Percentiles rank a stretch among this genome's conserved stretches.
Conservation (phyloP, 2,888 invertebrate genomes). For the Pseudanteris insignis region DNA sequence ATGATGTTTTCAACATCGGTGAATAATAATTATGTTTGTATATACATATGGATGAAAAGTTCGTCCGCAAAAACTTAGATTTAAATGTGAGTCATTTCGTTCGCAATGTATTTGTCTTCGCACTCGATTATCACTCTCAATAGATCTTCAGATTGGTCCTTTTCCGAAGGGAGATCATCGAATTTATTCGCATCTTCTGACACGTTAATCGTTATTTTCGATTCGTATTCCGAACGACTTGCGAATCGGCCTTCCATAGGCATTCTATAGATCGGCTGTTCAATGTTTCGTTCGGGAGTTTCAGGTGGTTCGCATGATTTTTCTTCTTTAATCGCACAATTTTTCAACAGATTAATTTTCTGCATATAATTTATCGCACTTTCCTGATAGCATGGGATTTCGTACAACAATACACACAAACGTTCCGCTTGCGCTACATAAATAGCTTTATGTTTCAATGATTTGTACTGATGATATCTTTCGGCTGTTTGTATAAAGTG, state of each 20-base stretch:
- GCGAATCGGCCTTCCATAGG: constrained; percentile 50
- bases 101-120: too few species aligned
- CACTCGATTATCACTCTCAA: too few species aligned
- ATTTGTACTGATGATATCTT: constrained; percentile 72
- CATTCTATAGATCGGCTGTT: constrained; percentile 49
- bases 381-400: constrained; percentile 69
- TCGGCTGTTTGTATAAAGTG: constrained; percentile 79
- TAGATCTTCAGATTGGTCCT: too few species aligned
- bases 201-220: too few species aligned
- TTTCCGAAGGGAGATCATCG: too few species aligned
- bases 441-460: constrained; percentile 72
- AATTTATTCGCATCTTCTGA: too few species aligned
- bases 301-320: constrained; percentile 42
- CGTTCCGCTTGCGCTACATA: constrained; percentile 78
- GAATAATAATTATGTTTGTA: too few species aligned
- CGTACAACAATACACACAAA: constrained; percentile 72
- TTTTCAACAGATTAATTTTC: constrained; percentile 65
- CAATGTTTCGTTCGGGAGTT: constrained; percentile 55
- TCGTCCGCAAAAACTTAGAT: too few species aligned
- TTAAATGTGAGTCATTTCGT: too few species aligned
- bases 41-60: too few species aligned
- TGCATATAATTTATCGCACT: constrained; percentile 70
- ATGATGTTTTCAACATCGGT: too few species aligned
- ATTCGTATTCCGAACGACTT: neutral
- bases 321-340: constrained; percentile 8